These are phyloP conservation scores for Neotoma lepida DNA, from an alignment of 2,113 vertebrate genomes.

Conservation along the genomic window DNA sequence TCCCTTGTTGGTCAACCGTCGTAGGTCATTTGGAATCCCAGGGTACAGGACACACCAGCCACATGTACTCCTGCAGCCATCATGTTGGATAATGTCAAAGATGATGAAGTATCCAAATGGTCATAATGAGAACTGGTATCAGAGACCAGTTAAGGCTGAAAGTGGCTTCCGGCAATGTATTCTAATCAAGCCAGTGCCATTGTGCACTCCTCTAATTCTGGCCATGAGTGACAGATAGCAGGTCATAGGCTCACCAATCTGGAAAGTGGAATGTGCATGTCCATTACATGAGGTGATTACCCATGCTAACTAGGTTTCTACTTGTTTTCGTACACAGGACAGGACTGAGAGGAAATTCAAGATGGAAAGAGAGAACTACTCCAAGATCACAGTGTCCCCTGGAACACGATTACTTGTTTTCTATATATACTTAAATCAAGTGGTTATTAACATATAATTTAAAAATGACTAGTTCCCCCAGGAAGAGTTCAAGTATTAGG, in stretches of 20 bases:
- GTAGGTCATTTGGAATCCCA: not conserved
- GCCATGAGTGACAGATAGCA: not conserved
- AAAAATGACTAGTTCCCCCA: not conserved
- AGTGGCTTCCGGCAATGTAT: not conserved
- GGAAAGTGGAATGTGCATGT: not conserved
- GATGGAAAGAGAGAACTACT: not conserved
- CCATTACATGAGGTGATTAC: not conserved
- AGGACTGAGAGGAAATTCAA: not conserved
- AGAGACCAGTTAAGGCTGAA: not conserved
- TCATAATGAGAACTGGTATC: not conserved
- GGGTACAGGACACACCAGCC: not conserved
- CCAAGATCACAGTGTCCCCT: not conserved
- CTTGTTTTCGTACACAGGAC: not conserved
- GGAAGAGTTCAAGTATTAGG: not conserved
- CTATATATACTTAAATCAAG: conserved; percentile 2
- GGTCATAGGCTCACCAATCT: not conserved
- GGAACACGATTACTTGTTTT: conserved; percentile 29
- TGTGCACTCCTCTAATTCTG: not conserved
- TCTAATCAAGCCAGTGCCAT: not conserved
- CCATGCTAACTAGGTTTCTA: not conserved
- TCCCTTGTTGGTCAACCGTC: not conserved
- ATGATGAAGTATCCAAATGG: not conserved
- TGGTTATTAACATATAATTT: conserved; percentile 27
- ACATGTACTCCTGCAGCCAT: not conserved
- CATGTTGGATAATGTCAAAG: not conserved